Conservation (phyloP, 2,888 invertebrate species). For the Ophion ventricosus region DNA sequence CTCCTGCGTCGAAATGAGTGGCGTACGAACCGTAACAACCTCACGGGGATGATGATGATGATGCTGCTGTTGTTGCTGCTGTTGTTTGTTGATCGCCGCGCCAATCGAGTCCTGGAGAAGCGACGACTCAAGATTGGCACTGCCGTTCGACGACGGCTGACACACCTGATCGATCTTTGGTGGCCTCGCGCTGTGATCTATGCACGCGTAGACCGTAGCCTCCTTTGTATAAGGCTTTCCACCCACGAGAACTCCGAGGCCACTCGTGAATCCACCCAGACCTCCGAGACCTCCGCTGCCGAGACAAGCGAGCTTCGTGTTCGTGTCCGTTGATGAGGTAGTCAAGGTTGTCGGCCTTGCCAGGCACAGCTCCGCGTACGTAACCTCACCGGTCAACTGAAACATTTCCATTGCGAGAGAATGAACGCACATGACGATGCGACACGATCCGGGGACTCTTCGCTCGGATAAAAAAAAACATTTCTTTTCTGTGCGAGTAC, state of each 20-base stretch:
- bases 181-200: constrained; percentile 87
- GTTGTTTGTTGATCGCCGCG: constrained; percentile 59
- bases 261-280: constrained; percentile 76
- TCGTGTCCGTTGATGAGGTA: constrained; percentile 72
- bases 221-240: constrained; percentile 86
- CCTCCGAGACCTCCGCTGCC: constrained; percentile 77
- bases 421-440: neutral
- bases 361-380: constrained; percentile 87
- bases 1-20: constrained; percentile 81
- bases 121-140: constrained; percentile 65
- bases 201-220: constrained; percentile 90
- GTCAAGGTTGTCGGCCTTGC: constrained; percentile 85
- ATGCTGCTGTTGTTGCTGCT: constrained; percentile 61
- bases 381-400: constrained; percentile 85
- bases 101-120: constrained; percentile 66
- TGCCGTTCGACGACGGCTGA: constrained; percentile 66
- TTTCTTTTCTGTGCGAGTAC: too few species aligned
- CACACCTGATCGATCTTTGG: constrained; percentile 77
- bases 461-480: too few species aligned
- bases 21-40: constrained; percentile 82
- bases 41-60: constrained; percentile 80
- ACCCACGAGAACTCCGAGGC: constrained; percentile 83
- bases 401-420: constrained; percentile 58
- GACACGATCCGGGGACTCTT: too few species aligned
- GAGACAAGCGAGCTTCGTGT: constrained; percentile 79